Base-by-base conservation (phyloP, 2,888 invertebrate species). In the Lochmaea capreae region DNA sequence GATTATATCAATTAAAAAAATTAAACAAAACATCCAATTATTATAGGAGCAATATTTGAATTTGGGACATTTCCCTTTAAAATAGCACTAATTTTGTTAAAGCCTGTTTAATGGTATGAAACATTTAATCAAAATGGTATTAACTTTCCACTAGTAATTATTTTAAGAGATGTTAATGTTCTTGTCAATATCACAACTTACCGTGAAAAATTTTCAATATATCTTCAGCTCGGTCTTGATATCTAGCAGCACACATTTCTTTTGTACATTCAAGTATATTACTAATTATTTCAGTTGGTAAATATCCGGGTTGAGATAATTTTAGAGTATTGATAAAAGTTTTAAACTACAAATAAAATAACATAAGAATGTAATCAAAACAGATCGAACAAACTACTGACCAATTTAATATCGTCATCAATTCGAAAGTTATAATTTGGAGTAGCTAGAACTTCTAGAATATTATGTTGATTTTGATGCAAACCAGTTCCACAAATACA, bases 291-390 rank as follows among this genome's bases (percentile, higher is more conserved):
- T 82, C 59, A 22, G 78, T 77, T 18, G 82, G 67, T 67, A 84
- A 66, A 66, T 80, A 76, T 46, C 82, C 82, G 22, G 80, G 75
- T 75, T 78, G 77, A 49, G 83, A 82, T 14, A 79, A 77, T 26
- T 75, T 75, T 10, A 87, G 76, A n/a, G 82, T 81, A 66, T 85
- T 79, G 18, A 89, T 74, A 58, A 88, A 82, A 8, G 81, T 81
- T 49, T 87, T 75, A n/a, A 83, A 82, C 81, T 84, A 72, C 71
- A 82, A 82, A 22, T 49, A 22, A 3, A 63, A 59, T 18, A 26
- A 22, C 8, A 68, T 54, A 33, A 65, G 18, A 57, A 75, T 62
- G n/a, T 12, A 68, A 26, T 8, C 1, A 67, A 18, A 12, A 14
- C 52, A 1, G 11, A 6, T 57, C 8, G 8, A 59, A 39, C 6